A percentile compares a stretch with the other conserved stretches of the same genome.
phyloP scores from a whole-genome alignment of 2,888 invertebrate species.

The Caenorhabditis zanzibari region DNA sequence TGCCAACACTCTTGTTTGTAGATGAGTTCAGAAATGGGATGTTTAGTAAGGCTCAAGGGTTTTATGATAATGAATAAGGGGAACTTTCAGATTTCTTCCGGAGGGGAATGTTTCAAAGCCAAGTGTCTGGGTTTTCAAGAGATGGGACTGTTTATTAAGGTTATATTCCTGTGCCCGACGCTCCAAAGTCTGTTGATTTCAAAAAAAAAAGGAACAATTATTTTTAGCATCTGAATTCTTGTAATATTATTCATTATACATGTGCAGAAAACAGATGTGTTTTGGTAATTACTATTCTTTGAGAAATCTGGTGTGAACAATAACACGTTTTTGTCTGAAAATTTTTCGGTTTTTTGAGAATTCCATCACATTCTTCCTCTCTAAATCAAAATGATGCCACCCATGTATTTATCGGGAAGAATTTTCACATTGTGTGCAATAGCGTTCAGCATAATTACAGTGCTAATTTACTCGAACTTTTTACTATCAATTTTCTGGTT shows the following conservation, averaged over 20 bases:
- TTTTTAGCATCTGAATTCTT: no score
- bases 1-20: constrained; percentile 5
- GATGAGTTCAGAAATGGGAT: constrained; percentile 5
- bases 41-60: neutral
- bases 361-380: neutral
- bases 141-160: no score
- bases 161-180: no score
- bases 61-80: neutral
- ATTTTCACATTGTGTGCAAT: neutral
- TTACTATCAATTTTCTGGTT: neutral
- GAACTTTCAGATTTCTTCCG: neutral
- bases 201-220: no score
- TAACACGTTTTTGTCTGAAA: no score
- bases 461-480: neutral
- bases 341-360: no score
- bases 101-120: neutral
- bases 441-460: neutral
- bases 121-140: neutral
- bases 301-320: no score
- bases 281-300: no score
- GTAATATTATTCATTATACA: no score
- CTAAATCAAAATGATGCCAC: constrained; percentile 9
- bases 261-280: no score
- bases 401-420: neutral
- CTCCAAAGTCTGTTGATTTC: no score